Evolutionary conservation across 1,140 invertebrate species (phyloP), one percentile per base, ranked within the genome.

Genomic region (Bombus waltoni): DNA sequence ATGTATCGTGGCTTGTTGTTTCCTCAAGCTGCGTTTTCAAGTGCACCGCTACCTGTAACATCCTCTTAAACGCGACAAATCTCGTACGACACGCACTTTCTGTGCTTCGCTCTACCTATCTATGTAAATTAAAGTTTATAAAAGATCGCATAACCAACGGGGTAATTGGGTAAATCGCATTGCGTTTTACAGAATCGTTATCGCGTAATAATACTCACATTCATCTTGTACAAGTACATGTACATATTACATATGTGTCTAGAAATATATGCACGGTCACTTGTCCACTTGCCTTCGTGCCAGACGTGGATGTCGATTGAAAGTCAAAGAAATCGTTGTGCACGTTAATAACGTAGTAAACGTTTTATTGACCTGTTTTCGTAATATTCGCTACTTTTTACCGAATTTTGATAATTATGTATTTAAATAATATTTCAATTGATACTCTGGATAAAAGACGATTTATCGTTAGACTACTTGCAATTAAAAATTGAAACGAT

Each of bases 151-250:
- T 57, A 76, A 83, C 77, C 74, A 90, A 89, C 76, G 65, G 68
- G 65, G 0, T 5, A 32, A 13, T 11, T 25, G 42, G 38, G 2
- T 73, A n/a, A 78, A 70, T 89, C 72, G 68, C 79, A 83, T 80
- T 88, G 85, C 88, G 78, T 89, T 89, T 89, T 81, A 89, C 76
- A 86, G 79, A 77, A 83, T 87, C 65, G 59, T 89, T 75, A 83
- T 65, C 79, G 80, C 83, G 74, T 71, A 86, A 87, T 89, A 83
- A 91, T 91, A 91, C 77, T 89, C 80, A 91, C 88, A 89, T 89
- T 81, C 76, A 91, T 85, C 79, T 79, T 90, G 53, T 88, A 85
- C 80, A 87, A 83, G 68, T 87, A 91, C 62, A 74, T 86, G 57
- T 79, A 79, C 75, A 74, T 78, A 74, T 8, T 8, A 65, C n/a